phyloP scores from a whole-genome alignment of 2,888 invertebrate species.

The Chrysolina haemoptera region DNA sequence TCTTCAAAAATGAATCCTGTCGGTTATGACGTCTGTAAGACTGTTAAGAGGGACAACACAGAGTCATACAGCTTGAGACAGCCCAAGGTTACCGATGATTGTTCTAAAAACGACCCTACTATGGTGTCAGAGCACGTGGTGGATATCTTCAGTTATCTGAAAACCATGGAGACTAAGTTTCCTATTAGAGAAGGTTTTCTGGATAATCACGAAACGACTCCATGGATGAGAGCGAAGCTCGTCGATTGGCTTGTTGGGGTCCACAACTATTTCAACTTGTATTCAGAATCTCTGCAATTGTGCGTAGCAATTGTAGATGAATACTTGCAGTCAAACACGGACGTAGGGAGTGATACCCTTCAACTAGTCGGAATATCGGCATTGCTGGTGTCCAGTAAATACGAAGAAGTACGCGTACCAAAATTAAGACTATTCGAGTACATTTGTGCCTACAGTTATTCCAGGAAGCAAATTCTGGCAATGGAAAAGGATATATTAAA shows the following conservation, averaged over 20 bases:
- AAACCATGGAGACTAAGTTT: conserved; percentile 80
- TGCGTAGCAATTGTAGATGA: neutral
- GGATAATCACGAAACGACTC: conserved; percentile 72
- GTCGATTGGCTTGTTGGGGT: neutral
- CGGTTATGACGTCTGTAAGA: too few relatives aligned
- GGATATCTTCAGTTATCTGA: conserved; percentile 90
- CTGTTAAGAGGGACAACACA: too few relatives aligned
- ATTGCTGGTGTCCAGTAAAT: neutral
- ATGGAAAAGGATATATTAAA: neutral
- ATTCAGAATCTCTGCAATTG: neutral
- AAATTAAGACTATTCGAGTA: neutral
- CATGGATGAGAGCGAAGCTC: neutral
- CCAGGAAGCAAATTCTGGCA: neutral
- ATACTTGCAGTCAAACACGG: neutral
- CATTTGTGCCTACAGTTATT: neutral
- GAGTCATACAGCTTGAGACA: too few relatives aligned
- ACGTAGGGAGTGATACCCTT: neutral
- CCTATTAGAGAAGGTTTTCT: conserved; percentile 78
- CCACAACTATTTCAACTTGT: neutral
- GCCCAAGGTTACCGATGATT: too few relatives aligned
- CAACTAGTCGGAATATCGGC: neutral
- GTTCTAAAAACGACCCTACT: conserved; percentile 82
- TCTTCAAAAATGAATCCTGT: too few relatives aligned
- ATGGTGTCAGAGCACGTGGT: conserved; percentile 90
- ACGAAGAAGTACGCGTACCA: neutral